Evolutionary conservation across 30 jellyfish, hydroid and myxozoan genomes (phyloP).

Genomic region (Calvadosia cruxmelitensis): DNA sequence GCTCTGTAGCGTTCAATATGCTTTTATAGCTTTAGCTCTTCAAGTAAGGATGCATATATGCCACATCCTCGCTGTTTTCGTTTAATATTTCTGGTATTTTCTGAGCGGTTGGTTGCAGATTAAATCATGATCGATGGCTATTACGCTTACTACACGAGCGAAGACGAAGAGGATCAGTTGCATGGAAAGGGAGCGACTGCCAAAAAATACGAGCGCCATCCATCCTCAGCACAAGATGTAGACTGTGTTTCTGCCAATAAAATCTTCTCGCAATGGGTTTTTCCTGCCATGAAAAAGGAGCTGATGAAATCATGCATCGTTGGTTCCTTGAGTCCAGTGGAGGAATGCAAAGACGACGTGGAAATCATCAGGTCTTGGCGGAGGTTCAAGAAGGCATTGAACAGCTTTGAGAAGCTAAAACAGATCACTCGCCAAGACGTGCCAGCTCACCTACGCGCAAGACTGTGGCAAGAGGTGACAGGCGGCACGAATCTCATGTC

Average conservation of each 20-base stretch:
- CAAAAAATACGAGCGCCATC: too few species aligned
- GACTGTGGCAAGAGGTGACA: constrained; percentile 61
- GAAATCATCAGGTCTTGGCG: neutral
- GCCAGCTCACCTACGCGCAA: constrained; percentile 36
- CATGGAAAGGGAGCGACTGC: too few species aligned
- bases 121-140: neutral
- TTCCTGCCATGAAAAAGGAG: neutral
- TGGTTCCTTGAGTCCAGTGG: neutral
- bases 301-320: constrained; percentile 1
- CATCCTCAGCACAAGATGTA: neutral
- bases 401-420: constrained; percentile 25
- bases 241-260: neutral
- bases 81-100: too few species aligned
- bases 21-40: too few species aligned
- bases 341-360: neutral
- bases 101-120: too few species aligned
- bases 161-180: neutral
- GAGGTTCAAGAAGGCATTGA: neutral
- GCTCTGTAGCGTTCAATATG: too few species aligned
- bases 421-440: constrained; percentile 39
- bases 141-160: neutral
- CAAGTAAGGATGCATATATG: too few species aligned
- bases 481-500: constrained; percentile 71
- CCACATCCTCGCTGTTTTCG: too few species aligned
- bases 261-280: neutral